Conservation (phyloP, 1,140 invertebrate genomes). For the Chelonus insularis region DNA sequence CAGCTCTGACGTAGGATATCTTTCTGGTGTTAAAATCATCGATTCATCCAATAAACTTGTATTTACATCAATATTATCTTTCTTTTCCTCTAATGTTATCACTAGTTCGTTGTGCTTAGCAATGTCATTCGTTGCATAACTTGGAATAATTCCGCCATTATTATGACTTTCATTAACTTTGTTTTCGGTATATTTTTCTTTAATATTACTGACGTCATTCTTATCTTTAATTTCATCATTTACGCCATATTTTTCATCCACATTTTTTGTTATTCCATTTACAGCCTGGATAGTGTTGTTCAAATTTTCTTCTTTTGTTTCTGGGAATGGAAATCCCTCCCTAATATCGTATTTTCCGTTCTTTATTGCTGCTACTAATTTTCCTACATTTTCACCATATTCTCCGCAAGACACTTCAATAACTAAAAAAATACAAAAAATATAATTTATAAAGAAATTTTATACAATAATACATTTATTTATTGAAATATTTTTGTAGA, state of each 20-base stretch:
- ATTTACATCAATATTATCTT: conserved; percentile 65
- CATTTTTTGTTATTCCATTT: conserved; percentile 47
- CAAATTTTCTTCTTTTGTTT: conserved; percentile 62
- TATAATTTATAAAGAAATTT: too few relatives aligned
- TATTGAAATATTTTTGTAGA: too few relatives aligned
- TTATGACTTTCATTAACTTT: conserved; percentile 43
- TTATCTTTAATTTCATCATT: conserved; percentile 55
- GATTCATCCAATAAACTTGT: conserved; percentile 68
- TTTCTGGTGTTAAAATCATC: conserved; percentile 63
- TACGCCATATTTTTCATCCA: conserved; percentile 42
- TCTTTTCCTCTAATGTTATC: conserved; percentile 65
- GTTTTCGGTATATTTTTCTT: conserved; percentile 61
- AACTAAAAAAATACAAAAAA: conserved; percentile 63
- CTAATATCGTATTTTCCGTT: conserved; percentile 80
- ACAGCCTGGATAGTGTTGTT: conserved; percentile 60
- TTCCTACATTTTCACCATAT: conserved; percentile 87
- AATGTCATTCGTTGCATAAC: conserved; percentile 70
- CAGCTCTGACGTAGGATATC: conserved; percentile 77
- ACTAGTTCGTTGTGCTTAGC: conserved; percentile 65
- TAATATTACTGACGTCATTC: conserved; percentile 59
- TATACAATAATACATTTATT: too few relatives aligned
- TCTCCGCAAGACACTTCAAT: conserved; percentile 95
- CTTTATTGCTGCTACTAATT: conserved; percentile 79
- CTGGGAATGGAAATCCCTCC: conserved; percentile 66
- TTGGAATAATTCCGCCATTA: conserved; percentile 56